phyloP scores from a whole-genome alignment of 2,113 vertebrate genomes.

The Mobula hypostoma region DNA sequence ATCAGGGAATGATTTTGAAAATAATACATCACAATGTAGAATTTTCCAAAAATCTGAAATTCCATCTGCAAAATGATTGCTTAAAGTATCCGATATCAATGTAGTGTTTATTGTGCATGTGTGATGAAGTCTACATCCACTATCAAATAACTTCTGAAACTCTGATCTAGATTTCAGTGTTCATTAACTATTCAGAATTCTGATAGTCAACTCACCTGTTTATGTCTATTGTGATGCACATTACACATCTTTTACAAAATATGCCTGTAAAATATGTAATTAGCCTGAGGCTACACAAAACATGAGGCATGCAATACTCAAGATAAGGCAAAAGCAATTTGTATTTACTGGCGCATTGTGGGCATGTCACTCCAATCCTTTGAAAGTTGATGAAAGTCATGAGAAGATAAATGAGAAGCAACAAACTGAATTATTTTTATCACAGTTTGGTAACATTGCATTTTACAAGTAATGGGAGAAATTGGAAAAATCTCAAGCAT shows the following conservation, averaged over 20 bases:
- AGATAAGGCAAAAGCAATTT: slow-evolving; percentile 31
- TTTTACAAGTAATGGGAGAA: neutral
- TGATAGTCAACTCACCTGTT: neutral
- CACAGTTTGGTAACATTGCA: neutral
- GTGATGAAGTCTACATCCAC: neutral
- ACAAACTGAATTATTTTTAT: slow-evolving; percentile 20
- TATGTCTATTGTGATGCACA: neutral
- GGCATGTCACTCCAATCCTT: neutral
- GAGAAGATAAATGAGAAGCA: slow-evolving; percentile 11
- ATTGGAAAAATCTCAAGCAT: too few relatives aligned
- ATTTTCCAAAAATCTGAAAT: neutral
- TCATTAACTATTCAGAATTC: neutral
- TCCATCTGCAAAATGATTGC: neutral
- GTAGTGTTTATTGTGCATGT: neutral
- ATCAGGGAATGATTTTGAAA: neutral
- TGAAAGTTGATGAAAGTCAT: slow-evolving; percentile 24
- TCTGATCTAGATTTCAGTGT: neutral
- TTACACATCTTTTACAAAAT: slow-evolving; percentile 4
- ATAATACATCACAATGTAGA: neutral
- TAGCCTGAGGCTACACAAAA: neutral
- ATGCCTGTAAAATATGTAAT: neutral
- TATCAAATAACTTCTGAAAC: neutral
- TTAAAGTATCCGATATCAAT: neutral
- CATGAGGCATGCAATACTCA: neutral
- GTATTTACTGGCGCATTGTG: neutral